phyloP scores from a whole-genome alignment of 2,113 vertebrate species.

The Sturnus vulgaris region DNA sequence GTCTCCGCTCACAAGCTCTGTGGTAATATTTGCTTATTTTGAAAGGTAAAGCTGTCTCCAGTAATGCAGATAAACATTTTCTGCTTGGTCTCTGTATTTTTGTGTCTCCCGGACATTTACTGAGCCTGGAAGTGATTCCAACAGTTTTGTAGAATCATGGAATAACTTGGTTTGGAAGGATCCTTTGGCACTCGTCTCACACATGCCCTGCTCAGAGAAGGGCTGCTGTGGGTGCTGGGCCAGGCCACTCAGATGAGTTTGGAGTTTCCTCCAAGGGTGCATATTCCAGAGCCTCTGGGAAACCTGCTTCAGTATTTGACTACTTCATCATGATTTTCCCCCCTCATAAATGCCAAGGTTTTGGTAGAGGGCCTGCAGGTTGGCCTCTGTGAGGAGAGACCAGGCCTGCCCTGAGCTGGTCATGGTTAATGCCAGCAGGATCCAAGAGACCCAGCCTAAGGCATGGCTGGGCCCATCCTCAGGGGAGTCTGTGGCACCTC shows the following conservation, averaged over 20 bases:
- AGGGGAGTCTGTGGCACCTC: background rate
- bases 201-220: background rate
- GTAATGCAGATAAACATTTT: background rate
- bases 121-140: background rate
- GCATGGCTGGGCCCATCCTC: background rate
- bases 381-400: background rate
- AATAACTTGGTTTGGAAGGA: background rate
- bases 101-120: background rate
- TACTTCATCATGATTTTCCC: background rate
- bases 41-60: background rate
- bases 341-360: background rate
- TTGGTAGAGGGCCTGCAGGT: background rate
- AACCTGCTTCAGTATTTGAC: background rate
- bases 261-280: background rate
- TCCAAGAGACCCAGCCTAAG: background rate
- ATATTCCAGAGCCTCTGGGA: background rate
- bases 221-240: fast-evolving
- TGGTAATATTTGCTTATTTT: background rate
- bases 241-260: background rate
- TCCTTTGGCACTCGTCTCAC: background rate
- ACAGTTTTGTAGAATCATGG: background rate
- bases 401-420: background rate
- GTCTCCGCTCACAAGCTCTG: background rate
- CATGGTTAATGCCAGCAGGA: background rate
- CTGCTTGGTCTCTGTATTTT: background rate